Evolutionary conservation across 2,113 vertebrate species (phyloP).

Genomic region (Trematomus loennbergii): DNA sequence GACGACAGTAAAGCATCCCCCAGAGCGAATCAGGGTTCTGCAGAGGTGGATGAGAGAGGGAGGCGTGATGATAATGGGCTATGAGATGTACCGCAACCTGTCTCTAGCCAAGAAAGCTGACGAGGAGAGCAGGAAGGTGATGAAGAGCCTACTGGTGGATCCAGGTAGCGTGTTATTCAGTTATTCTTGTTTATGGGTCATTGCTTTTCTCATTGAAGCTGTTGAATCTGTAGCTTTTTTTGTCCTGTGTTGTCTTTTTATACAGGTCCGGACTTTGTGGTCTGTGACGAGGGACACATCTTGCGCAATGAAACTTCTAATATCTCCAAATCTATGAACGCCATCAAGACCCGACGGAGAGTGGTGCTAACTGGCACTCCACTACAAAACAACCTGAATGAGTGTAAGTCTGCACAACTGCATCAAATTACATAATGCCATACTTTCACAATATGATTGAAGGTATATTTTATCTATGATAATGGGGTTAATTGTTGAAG

Average conservation of each 20-base stretch:
- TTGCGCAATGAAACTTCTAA: slow-evolving; percentile 91
- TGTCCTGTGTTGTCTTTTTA: slow-evolving; percentile 2
- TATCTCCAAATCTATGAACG: slow-evolving; percentile 94
- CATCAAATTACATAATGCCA: not conserved
- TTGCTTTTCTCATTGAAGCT: not conserved
- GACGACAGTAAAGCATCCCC: slow-evolving; percentile 86
- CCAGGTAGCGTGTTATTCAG: slow-evolving; percentile 85
- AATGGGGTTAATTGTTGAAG: not conserved
- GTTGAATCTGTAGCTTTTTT: not conserved
- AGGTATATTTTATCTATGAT: too few species aligned
- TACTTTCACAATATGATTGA: too few species aligned
- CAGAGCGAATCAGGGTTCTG: slow-evolving; percentile 87
- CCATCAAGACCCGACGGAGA: slow-evolving; percentile 90
- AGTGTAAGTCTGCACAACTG: slow-evolving; percentile 87
- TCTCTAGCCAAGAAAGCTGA: slow-evolving; percentile 86
- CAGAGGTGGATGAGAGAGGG: slow-evolving; percentile 91
- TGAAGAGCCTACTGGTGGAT: slow-evolving; percentile 89
- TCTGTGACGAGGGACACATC: slow-evolving; percentile 97
- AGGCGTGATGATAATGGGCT: slow-evolving; percentile 95
- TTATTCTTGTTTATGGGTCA: not conserved
- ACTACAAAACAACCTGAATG: slow-evolving; percentile 95
- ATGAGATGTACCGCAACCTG: slow-evolving; percentile 94
- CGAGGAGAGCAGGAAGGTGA: slow-evolving; percentile 85
- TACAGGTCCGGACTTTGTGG: slow-evolving; percentile 94
- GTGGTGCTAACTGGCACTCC: slow-evolving; percentile 97